Evolutionary conservation across 2,797 vertebrate species (phyloP).

Genomic region (Sylvia borin): DNA sequence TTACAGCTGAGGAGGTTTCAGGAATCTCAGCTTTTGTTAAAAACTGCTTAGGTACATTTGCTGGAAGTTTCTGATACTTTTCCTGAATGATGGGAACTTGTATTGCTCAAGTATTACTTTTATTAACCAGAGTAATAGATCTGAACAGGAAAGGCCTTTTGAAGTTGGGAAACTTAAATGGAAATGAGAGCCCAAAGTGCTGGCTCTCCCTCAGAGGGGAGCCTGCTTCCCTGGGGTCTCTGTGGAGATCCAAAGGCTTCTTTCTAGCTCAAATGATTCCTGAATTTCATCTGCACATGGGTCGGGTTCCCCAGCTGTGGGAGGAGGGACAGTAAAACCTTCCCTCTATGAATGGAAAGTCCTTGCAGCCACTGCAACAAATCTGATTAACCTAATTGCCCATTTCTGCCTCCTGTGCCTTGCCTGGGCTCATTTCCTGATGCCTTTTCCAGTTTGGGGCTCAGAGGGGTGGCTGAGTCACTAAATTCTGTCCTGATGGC

Average conservation of each 20-base stretch:
- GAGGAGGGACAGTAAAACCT: neutral
- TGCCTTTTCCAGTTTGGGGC: neutral
- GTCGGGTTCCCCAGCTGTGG: neutral
- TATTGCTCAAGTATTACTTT: neutral
- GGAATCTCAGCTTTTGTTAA: neutral
- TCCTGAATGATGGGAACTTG: neutral
- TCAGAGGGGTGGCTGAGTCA: neutral
- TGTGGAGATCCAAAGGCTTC: neutral
- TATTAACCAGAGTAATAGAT: neutral
- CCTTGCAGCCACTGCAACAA: constrained; percentile 19
- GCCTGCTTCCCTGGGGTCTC: neutral
- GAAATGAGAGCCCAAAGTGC: neutral
- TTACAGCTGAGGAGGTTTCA: neutral
- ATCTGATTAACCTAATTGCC: constrained; percentile 36
- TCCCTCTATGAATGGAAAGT: neutral
- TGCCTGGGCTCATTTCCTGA: neutral
- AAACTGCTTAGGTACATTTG: neutral
- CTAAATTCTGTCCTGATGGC: neutral
- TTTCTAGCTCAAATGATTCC: neutral
- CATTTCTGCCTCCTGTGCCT: neutral
- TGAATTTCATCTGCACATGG: neutral
- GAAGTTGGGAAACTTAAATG: neutral
- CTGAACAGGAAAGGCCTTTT: neutral
- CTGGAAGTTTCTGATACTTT: neutral
- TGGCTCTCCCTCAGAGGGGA: neutral